phyloP scores from a whole-genome alignment of 2,888 invertebrate species.

The Stramonita haemastoma region DNA sequence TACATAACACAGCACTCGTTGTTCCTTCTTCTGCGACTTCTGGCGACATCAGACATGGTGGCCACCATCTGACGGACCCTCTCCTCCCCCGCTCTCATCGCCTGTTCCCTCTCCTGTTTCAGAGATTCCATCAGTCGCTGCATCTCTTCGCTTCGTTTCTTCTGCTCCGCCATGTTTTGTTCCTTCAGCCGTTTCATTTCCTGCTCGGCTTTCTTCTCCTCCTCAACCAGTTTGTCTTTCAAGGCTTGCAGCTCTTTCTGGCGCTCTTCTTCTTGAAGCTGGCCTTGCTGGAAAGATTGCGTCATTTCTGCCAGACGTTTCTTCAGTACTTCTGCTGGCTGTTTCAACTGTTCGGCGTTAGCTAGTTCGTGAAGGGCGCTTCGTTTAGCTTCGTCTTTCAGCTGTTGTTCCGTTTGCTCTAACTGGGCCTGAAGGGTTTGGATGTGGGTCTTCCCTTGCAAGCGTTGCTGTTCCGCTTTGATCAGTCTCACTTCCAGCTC shows the following conservation, averaged over 20 bases:
- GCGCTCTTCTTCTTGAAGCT: not conserved
- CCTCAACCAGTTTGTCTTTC: not conserved
- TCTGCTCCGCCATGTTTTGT: not conserved
- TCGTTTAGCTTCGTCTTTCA: not conserved
- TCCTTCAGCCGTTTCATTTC: not conserved
- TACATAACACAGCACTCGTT: not conserved
- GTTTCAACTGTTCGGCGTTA: not conserved
- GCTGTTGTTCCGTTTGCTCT: not conserved
- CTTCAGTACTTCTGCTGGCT: not conserved
- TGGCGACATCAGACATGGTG: not conserved
- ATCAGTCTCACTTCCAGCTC: not conserved
- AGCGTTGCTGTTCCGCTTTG: not conserved
- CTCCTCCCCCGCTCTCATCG: not conserved
- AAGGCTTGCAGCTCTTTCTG: not conserved
- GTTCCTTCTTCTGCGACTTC: not conserved
- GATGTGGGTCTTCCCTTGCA: not conserved
- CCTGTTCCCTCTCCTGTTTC: not conserved
- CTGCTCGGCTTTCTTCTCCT: not conserved
- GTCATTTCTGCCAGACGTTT: not conserved
- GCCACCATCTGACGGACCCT: not conserved
- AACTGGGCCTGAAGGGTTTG: not conserved
- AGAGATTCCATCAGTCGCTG: not conserved
- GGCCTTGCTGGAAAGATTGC: not conserved
- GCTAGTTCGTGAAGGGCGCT: not conserved
- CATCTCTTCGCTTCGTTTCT: slow-evolving; percentile 17